Evolutionary conservation across 2,113 vertebrate genomes (phyloP).

Genomic region (Ondatra zibethicus): DNA sequence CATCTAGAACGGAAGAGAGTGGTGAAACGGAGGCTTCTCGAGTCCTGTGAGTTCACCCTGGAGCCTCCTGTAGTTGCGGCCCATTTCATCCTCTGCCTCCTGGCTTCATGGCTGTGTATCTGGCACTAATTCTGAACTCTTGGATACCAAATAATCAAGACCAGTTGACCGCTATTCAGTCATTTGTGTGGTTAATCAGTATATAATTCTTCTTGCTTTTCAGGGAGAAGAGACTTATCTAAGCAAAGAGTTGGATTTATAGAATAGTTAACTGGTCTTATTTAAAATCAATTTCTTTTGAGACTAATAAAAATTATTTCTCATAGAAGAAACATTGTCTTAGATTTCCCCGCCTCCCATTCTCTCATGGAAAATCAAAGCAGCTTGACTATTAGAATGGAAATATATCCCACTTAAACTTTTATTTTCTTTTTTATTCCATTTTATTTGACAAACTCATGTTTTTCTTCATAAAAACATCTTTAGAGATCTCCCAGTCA

Average conservation of each 20-base stretch:
- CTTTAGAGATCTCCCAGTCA: background rate
- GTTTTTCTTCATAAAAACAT: slow-evolving; percentile 8
- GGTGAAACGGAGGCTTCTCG: background rate
- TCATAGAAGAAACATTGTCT: background rate
- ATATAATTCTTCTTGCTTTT: background rate
- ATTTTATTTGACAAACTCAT: background rate
- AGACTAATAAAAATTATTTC: background rate
- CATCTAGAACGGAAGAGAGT: background rate
- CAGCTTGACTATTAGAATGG: background rate
- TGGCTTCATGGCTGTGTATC: background rate
- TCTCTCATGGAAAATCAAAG: background rate
- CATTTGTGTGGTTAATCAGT: background rate
- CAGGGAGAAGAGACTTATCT: background rate
- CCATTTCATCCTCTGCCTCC: background rate
- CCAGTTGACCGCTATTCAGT: background rate
- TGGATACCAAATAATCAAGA: background rate
- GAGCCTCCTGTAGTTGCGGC: background rate
- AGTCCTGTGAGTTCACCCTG: background rate
- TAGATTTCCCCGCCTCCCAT: background rate
- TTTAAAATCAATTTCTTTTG: slow-evolving; percentile 52
- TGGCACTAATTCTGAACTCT: background rate
- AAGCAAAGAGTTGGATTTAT: background rate
- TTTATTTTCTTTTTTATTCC: slow-evolving; percentile 8
- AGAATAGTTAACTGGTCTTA: background rate
- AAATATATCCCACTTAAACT: background rate